A percentile compares a stretch with the other conserved stretches of the same genome.
Conservation (phyloP, 2,113 vertebrate species). For the Orycteropus afer region DNA sequence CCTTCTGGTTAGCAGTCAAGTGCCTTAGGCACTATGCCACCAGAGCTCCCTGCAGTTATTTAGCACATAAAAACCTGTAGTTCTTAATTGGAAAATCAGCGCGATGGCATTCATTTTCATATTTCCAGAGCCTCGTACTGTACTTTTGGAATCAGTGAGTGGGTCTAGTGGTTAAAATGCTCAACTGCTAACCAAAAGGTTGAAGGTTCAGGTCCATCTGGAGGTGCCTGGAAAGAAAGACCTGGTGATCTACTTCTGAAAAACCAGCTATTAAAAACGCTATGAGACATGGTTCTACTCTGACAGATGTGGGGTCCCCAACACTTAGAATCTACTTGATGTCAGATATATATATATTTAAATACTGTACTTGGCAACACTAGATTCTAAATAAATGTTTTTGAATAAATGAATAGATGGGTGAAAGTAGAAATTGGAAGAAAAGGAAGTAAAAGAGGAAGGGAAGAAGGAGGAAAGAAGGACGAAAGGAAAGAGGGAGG, state of each 20-base stretch:
- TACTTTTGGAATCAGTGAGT: neutral
- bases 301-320: neutral
- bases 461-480: neutral
- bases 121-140: neutral
- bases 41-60: too few relatives aligned
- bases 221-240: neutral
- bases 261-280: neutral
- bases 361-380: neutral
- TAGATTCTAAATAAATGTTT: neutral
- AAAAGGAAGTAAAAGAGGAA: neutral
- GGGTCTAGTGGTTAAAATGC: neutral
- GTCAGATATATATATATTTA: too few relatives aligned
- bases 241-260: neutral
- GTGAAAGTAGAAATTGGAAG: neutral
- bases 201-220: neutral
- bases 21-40: too few relatives aligned
- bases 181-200: neutral
- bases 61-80: neutral
- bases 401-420: neutral
- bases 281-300: neutral
- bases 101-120: neutral
- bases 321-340: neutral
- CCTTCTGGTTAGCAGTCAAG: too few relatives aligned
- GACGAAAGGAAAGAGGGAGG: neutral
- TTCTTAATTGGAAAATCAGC: neutral